Percentiles rank a stretch among this genome's conserved stretches.
These are phyloP conservation scores for Drosophila crucigera DNA, from an alignment of 2,888 invertebrate species.

Conservation along the genomic window DNA sequence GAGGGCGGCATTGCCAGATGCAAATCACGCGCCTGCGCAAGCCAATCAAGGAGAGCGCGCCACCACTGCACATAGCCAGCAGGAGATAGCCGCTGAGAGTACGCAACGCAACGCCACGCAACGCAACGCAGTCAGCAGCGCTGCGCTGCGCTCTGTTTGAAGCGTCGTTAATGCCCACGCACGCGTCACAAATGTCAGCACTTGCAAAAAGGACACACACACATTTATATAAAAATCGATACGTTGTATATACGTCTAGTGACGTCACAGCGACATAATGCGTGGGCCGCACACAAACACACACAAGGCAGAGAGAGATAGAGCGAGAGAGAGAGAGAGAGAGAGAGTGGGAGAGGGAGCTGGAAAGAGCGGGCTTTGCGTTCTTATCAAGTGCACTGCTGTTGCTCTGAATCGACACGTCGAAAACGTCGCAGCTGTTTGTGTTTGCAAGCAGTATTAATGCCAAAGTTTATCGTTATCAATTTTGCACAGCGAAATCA, in stretches of 20 bases:
- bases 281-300: conserved; percentile 43
- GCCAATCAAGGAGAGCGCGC: conserved; percentile 36
- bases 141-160: conserved; percentile 13
- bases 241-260: conserved; percentile 13
- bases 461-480: conserved; percentile 41
- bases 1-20: conserved; percentile 66
- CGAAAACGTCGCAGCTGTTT: conserved; percentile 17
- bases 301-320: neutral
- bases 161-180: conserved; percentile 44
- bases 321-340: neutral
- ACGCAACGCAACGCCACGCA: neutral
- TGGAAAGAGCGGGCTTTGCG: conserved; percentile 10
- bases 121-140: conserved; percentile 22
- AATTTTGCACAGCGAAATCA: conserved; percentile 8
- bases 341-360: neutral
- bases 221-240: conserved; percentile 57
- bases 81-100: neutral
- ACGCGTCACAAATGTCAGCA: conserved; percentile 22
- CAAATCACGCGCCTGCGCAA: conserved; percentile 65
- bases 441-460: neutral
- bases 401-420: neutral
- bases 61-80: neutral
- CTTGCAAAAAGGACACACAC: conserved; percentile 45
- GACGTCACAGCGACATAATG: conserved; percentile 58
- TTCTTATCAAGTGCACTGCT: conserved; percentile 23